These are phyloP conservation scores for Habropoda laboriosa DNA, from an alignment of 1,140 invertebrate genomes.

Conservation along the genomic window DNA sequence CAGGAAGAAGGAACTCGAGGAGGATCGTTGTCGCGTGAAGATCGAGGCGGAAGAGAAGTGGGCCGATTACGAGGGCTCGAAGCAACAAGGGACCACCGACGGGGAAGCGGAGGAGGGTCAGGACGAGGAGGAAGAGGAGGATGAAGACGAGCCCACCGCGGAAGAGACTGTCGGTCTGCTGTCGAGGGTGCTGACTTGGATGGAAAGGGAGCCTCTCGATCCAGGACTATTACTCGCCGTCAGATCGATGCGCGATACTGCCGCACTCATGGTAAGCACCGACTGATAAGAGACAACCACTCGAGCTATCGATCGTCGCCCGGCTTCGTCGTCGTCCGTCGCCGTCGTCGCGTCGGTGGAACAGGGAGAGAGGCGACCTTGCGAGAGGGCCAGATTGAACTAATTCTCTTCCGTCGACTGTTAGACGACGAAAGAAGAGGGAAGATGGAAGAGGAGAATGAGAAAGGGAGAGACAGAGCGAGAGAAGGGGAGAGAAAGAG, in stretches of 20 bases:
- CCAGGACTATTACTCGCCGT: constrained; percentile 80
- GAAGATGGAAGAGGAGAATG: background rate
- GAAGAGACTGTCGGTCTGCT: constrained; percentile 79
- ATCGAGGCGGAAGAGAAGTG: constrained; percentile 65
- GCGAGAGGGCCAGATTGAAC: constrained; percentile 57
- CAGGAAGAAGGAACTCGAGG: constrained; percentile 68
- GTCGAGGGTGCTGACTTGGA: constrained; percentile 81
- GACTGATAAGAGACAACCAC: constrained; percentile 59
- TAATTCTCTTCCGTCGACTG: constrained; percentile 58
- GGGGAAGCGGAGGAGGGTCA: constrained; percentile 43
- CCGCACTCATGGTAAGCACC: constrained; percentile 76
- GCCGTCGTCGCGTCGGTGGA: too few species aligned
- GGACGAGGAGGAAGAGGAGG: constrained; percentile 62
- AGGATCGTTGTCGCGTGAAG: constrained; percentile 62
- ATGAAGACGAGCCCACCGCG: constrained; percentile 71
- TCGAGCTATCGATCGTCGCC: constrained; percentile 63
- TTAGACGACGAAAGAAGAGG: constrained; percentile 36
- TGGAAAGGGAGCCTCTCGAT: constrained; percentile 83
- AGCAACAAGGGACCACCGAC: constrained; percentile 35
- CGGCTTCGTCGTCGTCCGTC: too few species aligned
- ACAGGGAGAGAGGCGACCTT: constrained; percentile 18
- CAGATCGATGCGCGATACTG: constrained; percentile 80
- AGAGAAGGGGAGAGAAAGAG: background rate
- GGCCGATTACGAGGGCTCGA: constrained; percentile 53
- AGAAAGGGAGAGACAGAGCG: too few species aligned